phyloP scores from a whole-genome alignment of 1,140 invertebrate species.

The Brachionus plicatilis region DNA sequence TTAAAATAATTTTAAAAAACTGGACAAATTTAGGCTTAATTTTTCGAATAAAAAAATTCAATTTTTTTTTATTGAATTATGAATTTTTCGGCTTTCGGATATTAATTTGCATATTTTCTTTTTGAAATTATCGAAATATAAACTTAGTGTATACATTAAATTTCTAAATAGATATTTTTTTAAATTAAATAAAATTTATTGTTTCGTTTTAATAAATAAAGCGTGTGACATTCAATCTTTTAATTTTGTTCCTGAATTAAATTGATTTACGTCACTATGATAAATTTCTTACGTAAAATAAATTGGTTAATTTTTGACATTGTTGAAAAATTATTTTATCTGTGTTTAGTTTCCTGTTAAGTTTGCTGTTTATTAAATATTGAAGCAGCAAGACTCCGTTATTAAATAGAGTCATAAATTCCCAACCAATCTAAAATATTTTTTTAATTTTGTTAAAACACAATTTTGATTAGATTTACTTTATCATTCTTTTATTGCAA shows the following conservation, averaged over 20 bases:
- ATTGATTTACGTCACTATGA: background rate
- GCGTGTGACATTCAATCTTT: background rate
- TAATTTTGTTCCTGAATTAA: background rate
- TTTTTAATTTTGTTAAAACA: background rate
- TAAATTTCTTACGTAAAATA: background rate
- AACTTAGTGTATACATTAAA: too few species aligned
- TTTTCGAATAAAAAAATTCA: background rate
- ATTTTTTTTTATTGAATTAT: too few species aligned
- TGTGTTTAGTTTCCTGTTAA: background rate
- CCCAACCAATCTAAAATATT: background rate
- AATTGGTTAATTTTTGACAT: background rate
- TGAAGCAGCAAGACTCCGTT: background rate
- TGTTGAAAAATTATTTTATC: background rate
- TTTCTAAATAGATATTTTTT: too few species aligned
- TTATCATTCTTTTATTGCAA: background rate
- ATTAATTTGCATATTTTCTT: background rate
- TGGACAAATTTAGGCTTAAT: background rate
- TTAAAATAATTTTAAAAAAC: background rate
- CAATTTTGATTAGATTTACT: background rate
- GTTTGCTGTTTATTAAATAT: background rate
- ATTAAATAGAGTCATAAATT: background rate
- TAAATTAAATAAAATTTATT: background rate
- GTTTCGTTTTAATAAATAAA: background rate
- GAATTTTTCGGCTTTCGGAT: too few species aligned
- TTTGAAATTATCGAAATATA: background rate